These are phyloP conservation scores for Ptychadena robeensis DNA, from an alignment of 2,797 vertebrate genomes.

Conservation along the genomic window DNA sequence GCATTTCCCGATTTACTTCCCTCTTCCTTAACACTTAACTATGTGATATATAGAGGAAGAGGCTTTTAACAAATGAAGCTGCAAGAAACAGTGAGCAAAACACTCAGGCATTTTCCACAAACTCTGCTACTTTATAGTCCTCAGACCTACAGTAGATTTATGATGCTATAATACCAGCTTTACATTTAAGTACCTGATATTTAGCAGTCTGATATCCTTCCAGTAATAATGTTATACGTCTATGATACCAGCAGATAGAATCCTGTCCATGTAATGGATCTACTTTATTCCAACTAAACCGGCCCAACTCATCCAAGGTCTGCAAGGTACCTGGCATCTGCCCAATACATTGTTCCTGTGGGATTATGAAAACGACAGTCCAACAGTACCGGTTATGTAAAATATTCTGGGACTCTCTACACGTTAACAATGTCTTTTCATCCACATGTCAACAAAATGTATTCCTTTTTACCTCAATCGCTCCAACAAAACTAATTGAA, in stretches of 20 bases:
- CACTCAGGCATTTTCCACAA: neutral
- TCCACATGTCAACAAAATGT: no score
- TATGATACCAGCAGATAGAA: neutral
- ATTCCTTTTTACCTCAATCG: no score
- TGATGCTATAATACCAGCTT: neutral
- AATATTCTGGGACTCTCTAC: no score
- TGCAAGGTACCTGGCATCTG: neutral
- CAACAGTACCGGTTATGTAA: no score
- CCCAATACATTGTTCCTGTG: neutral
- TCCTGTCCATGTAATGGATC: neutral
- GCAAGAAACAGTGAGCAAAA: constrained; percentile 1
- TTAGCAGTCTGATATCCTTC: neutral
- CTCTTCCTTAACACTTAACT: constrained; percentile 48
- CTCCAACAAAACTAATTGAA: no score
- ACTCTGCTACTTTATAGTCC: neutral
- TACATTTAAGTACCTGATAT: neutral
- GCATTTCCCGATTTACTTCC: constrained; percentile 56
- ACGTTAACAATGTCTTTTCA: no score
- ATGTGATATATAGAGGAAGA: constrained; percentile 26
- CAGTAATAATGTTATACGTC: neutral
- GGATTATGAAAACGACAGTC: no score
- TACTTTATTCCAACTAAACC: neutral
- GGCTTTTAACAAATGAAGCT: constrained; percentile 15
- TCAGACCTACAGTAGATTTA: neutral
- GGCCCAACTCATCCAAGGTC: neutral